Base-by-base conservation (phyloP, 2,888 invertebrate species). In the Chorisops tibialis region DNA sequence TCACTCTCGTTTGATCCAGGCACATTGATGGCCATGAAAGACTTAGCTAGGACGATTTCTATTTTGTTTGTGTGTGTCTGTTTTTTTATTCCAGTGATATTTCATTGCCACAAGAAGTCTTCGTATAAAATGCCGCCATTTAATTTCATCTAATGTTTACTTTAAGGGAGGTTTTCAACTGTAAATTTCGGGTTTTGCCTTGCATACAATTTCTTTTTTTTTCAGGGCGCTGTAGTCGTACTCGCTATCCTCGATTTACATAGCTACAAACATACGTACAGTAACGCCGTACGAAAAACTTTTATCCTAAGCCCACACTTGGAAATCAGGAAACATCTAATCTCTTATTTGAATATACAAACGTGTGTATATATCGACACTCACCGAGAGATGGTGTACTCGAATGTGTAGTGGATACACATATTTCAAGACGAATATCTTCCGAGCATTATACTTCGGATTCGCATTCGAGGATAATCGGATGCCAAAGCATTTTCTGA, bases 141-240 rank as follows among this genome's bases (percentile, higher is more conserved):
- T 60, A 63, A 63, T 63, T 63, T 54, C 54, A 60, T 60, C 63
- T 52, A 63, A 63, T 63, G 60, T 63, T 63, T 63, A 61, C 54
- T 63, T 63, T 60, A 60, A 63, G 63, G 63, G 63, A 48, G 51
- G 52, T 51, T 59, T 59, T 30, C 24, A 45, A 19, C 59, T 51
- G 47, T 41, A 48, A 52, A 59, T 63, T 38, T 52, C 30, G 39
- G 39, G 16, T 52, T 38, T 52, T 39, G 16, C 37, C 19, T 9
- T 1, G 52, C 18, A 21, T 16, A 19, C 6, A 38, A 21, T 38
- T 52, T 14, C n/a, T n/a, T n/a, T n/a, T n/a, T n/a, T n/a, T n/a
- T n/a, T n/a, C n/a, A n/a, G 6, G 7, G 4, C 35, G 24, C n/a
- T 50, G n/a, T n/a, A n/a, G n/a, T n/a, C n/a, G n/a, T n/a, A n/a